Percentiles rank a stretch among this genome's conserved stretches.
phyloP scores from a whole-genome alignment of 1,140 invertebrate genomes.

The Melipona quadrifasciata region DNA sequence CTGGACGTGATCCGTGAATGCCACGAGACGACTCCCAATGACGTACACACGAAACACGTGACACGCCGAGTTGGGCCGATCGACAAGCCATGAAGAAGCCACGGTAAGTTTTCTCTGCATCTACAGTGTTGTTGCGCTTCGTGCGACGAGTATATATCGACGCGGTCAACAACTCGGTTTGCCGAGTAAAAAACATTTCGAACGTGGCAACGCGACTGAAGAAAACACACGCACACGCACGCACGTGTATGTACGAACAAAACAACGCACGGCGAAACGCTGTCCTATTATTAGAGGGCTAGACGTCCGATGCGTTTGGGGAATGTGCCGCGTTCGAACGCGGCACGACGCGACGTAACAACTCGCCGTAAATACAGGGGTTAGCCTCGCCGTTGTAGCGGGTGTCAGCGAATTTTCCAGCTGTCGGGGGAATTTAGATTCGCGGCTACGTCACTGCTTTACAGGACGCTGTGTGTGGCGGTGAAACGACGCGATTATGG shows the following conservation, averaged over 20 bases:
- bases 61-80: conserved; percentile 70
- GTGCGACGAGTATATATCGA: too few species aligned
- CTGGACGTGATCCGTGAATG: conserved; percentile 40
- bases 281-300: background rate
- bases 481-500: conserved; percentile 58
- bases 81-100: conserved; percentile 75
- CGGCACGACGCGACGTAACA: background rate
- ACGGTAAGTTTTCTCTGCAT: conserved; percentile 69
- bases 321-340: conserved; percentile 14
- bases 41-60: conserved; percentile 70
- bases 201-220: too few species aligned
- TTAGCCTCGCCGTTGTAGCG: background rate
- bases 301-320: background rate
- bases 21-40: conserved; percentile 66
- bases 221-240: background rate
- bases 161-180: too few species aligned
- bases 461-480: conserved; percentile 33
- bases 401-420: conserved; percentile 21
- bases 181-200: too few species aligned
- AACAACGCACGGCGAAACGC: background rate
- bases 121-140: background rate
- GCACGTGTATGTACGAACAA: too few species aligned
- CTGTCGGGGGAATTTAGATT: conserved; percentile 25
- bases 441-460: conserved; percentile 48
- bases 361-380: conserved; percentile 19